Evolutionary conservation across 2,888 invertebrate species (phyloP).

Genomic region (Tenthredo livida): DNA sequence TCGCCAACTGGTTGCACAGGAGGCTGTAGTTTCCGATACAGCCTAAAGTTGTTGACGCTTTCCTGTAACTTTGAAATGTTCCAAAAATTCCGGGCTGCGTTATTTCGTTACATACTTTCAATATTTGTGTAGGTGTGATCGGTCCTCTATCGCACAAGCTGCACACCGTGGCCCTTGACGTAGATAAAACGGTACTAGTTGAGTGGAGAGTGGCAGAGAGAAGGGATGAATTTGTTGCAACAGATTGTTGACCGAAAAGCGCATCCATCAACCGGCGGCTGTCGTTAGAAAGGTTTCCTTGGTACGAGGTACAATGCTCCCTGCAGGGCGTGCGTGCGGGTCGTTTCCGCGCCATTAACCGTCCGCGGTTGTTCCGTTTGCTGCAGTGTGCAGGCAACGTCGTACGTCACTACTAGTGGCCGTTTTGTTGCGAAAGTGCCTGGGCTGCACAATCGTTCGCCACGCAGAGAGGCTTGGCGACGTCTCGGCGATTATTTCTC

Average conservation of each 20-base stretch:
- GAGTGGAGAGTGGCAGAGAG: background rate
- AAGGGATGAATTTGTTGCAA: constrained; percentile 46
- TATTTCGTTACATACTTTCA: too few relatives aligned
- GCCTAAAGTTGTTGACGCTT: background rate
- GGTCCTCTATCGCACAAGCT: background rate
- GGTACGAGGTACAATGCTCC: constrained; percentile 15
- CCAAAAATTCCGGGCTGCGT: too few relatives aligned
- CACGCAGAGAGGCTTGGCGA: constrained; percentile 17
- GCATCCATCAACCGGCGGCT: constrained; percentile 42
- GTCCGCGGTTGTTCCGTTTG: constrained; percentile 48
- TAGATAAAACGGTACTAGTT: background rate
- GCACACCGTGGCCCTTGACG: background rate
- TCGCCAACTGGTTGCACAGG: background rate
- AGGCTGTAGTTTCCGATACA: background rate
- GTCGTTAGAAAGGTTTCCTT: constrained; percentile 37
- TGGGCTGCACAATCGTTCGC: constrained; percentile 29
- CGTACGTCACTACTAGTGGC: constrained; percentile 31
- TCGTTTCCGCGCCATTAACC: constrained; percentile 61
- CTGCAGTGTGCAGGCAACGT: background rate
- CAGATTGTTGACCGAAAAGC: constrained; percentile 39
- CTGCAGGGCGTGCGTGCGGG: constrained; percentile 56
- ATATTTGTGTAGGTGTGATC: background rate
- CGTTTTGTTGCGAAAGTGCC: constrained; percentile 8
- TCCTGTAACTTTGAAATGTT: too few relatives aligned
- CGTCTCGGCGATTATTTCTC: constrained; percentile 24